Conservation (phyloP, 2,113 vertebrate genomes). For the Jaculus jaculus region DNA sequence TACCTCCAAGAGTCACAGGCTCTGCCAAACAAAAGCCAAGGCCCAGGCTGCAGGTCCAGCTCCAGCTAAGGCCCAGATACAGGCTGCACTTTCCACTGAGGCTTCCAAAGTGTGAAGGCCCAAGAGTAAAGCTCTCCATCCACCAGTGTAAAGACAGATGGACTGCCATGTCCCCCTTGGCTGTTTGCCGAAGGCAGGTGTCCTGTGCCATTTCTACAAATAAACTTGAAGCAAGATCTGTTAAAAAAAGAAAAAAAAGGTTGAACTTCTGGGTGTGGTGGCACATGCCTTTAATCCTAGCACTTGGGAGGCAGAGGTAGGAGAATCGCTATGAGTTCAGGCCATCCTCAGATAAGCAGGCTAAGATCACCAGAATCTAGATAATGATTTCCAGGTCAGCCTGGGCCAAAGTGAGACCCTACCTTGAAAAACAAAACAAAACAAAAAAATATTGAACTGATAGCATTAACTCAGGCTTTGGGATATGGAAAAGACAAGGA, state of each 20-base stretch:
- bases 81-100: not conserved
- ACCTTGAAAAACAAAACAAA: no score
- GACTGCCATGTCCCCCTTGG: conserved; percentile 51
- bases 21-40: conserved; percentile 37
- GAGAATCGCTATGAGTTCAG: not conserved
- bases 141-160: not conserved
- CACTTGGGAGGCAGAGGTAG: no score
- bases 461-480: no score
- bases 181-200: not conserved
- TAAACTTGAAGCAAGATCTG: conserved; percentile 65
- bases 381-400: no score
- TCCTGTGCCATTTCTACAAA: conserved; percentile 66
- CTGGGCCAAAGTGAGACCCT: no score
- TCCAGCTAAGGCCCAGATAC: not conserved
- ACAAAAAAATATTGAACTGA: no score
- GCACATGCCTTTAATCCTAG: no score
- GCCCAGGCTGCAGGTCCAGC: not conserved
- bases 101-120: no score
- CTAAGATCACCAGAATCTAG: no score
- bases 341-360: not conserved
- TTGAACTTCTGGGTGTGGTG: no score
- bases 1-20: conserved; percentile 49
- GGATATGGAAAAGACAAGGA: no score
- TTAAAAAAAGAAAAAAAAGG: not conserved
- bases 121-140: not conserved